These are phyloP conservation scores for Hirtodrosophila histrioides DNA, from an alignment of 2,888 invertebrate genomes.

Conservation along the genomic window DNA sequence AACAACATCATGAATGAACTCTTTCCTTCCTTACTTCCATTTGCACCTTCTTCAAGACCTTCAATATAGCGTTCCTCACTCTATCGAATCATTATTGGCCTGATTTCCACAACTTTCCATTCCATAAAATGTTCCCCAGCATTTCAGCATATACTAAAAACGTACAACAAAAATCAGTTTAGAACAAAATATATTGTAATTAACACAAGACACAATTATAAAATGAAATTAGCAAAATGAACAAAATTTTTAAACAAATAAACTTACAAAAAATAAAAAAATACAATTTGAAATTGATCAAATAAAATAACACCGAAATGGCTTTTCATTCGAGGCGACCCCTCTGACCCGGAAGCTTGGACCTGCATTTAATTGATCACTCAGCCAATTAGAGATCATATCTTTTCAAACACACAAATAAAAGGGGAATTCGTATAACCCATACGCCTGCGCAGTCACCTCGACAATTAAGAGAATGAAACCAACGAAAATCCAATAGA, in stretches of 20 bases:
- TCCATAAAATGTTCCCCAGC: slow-evolving; percentile 36
- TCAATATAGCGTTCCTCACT: slow-evolving; percentile 20
- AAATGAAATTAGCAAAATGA: slow-evolving; percentile 74
- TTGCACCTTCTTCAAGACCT: slow-evolving; percentile 42
- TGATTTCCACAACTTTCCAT: slow-evolving; percentile 44
- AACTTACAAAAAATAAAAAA: slow-evolving; percentile 62
- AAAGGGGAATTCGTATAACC: slow-evolving; percentile 11
- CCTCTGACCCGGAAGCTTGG: slow-evolving; percentile 41
- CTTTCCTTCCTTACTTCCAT: slow-evolving; percentile 28
- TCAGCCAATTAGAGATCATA: slow-evolving; percentile 16
- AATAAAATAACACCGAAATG: slow-evolving; percentile 36
- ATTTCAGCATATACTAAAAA: slow-evolving; percentile 59
- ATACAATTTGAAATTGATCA: slow-evolving; percentile 70
- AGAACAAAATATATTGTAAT: slow-evolving; percentile 78
- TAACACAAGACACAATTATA: slow-evolving; percentile 73
- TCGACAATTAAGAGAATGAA: slow-evolving; percentile 59
- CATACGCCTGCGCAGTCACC: slow-evolving; percentile 43
- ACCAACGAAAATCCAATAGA: slow-evolving; percentile 42
- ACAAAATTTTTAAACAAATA: slow-evolving; percentile 81
- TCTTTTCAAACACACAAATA: slow-evolving; percentile 13
- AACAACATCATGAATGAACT: not conserved
- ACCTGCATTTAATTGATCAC: slow-evolving; percentile 30
- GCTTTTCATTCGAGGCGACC: slow-evolving; percentile 16
- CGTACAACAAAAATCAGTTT: slow-evolving; percentile 64
- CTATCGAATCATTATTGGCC: slow-evolving; percentile 35